A percentile compares a stretch with the other conserved stretches of the same genome.
Conservation (phyloP, 2,113 vertebrate species). For the Sturnus vulgaris region DNA sequence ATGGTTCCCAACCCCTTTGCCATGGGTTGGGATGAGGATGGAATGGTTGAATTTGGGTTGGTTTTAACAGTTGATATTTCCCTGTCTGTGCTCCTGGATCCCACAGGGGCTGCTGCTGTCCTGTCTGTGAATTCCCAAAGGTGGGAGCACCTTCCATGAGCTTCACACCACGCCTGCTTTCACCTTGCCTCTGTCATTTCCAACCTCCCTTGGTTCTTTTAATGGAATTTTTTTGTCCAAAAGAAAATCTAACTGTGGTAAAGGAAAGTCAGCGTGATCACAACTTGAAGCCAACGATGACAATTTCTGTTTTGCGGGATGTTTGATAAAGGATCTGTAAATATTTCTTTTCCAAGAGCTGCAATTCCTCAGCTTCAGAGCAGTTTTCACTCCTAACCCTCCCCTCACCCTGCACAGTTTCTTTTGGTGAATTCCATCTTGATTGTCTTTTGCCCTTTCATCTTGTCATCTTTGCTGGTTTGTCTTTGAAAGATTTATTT, state of each 20-base stretch:
- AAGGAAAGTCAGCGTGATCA: not conserved
- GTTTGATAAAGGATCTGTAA: not conserved
- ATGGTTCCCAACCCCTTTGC: not conserved
- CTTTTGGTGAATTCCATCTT: not conserved
- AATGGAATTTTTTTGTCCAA: not conserved
- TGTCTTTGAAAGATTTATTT: not conserved
- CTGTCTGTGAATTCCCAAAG: not conserved
- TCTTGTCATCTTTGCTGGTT: not conserved
- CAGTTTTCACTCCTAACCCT: not conserved
- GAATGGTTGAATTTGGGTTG: not conserved
- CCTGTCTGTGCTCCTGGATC: not conserved
- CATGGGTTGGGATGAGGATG: not conserved
- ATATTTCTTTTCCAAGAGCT: not conserved
- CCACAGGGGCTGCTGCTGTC: not conserved
- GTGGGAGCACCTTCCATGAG: accelerated
- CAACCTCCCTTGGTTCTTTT: not conserved
- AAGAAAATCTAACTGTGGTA: not conserved
- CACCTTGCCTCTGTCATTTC: accelerated
- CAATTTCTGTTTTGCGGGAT: not conserved
- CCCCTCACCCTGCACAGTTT: not conserved
- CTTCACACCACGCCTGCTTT: accelerated
- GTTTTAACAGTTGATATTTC: accelerated
- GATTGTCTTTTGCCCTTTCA: not conserved
- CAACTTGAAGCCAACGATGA: accelerated
- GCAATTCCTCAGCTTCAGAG: not conserved